Conservation (phyloP, 1,140 invertebrate species). For the Melitaea cinxia region DNA sequence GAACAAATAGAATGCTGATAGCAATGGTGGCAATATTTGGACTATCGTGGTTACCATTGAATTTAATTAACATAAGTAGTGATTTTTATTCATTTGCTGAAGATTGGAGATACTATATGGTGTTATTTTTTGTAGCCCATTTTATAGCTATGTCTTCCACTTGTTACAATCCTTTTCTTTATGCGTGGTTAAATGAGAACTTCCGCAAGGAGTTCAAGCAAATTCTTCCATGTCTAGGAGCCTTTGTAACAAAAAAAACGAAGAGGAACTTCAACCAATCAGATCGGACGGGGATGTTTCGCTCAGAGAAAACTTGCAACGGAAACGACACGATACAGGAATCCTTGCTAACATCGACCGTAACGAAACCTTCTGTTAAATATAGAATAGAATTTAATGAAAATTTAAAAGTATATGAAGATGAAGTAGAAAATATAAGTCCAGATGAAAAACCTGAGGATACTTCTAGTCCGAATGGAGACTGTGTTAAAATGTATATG, state of each 20-base stretch:
- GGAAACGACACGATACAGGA: constrained; percentile 89
- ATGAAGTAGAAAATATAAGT: constrained; percentile 68
- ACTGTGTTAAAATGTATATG: constrained; percentile 77
- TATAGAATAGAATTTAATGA: constrained; percentile 73
- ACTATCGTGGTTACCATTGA: constrained; percentile 96
- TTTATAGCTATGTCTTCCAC: constrained; percentile 98
- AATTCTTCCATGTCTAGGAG: constrained; percentile 86
- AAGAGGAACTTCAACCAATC: constrained; percentile 69
- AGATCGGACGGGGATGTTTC: constrained; percentile 70
- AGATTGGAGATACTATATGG: constrained; percentile 91
- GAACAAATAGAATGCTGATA: constrained; percentile 97
- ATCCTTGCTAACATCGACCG: constrained; percentile 82
- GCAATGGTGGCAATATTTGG: constrained; percentile 98
- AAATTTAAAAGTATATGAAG: constrained; percentile 60
- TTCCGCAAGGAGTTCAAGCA: constrained; percentile 98
- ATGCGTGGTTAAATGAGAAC: constrained; percentile 99
- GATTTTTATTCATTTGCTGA: constrained; percentile 88
- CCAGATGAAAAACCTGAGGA: constrained; percentile 71
- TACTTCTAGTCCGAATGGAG: constrained; percentile 69
- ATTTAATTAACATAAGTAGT: constrained; percentile 92
- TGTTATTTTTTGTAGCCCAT: constrained; percentile 94
- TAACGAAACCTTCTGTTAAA: constrained; percentile 69
- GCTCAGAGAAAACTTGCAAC: constrained; percentile 86
- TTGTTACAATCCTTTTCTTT: constrained; percentile 95
- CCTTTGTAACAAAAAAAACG: constrained; percentile 66